Conservation (phyloP, 2,113 vertebrate species). For the Eonycteris spelaea region DNA sequence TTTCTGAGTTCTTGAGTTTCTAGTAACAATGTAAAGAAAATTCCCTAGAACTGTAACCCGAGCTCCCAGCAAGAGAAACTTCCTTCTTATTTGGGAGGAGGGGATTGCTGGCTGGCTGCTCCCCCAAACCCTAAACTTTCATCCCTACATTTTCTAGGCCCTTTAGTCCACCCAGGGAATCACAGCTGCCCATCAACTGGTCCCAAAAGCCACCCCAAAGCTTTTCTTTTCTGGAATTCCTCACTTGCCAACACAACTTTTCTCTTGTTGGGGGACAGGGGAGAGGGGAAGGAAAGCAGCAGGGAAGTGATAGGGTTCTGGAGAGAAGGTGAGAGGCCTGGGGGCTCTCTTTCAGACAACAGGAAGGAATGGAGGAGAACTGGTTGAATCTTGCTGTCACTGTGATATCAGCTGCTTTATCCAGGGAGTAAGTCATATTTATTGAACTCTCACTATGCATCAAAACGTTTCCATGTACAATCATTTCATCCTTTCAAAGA, state of each 20-base stretch:
- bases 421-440: background rate
- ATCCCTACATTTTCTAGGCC: background rate
- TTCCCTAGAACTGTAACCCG: conserved; percentile 43
- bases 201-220: background rate
- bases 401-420: background rate
- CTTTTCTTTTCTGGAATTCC: background rate
- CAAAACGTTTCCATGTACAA: accelerated
- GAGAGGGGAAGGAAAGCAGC: background rate
- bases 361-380: background rate
- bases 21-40: conserved; percentile 48
- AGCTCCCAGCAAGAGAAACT: background rate
- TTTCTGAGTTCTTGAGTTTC: conserved; percentile 46
- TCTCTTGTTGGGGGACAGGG: background rate
- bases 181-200: background rate
- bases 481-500: background rate
- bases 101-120: background rate
- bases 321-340: background rate
- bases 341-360: background rate
- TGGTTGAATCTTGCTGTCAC: background rate
- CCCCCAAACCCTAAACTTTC: background rate
- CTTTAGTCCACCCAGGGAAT: background rate
- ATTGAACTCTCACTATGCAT: background rate
- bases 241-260: background rate
- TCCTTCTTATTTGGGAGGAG: background rate
- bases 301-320: background rate